Base-by-base conservation (phyloP, 2,113 vertebrate species). In the Epinephelus moara region DNA sequence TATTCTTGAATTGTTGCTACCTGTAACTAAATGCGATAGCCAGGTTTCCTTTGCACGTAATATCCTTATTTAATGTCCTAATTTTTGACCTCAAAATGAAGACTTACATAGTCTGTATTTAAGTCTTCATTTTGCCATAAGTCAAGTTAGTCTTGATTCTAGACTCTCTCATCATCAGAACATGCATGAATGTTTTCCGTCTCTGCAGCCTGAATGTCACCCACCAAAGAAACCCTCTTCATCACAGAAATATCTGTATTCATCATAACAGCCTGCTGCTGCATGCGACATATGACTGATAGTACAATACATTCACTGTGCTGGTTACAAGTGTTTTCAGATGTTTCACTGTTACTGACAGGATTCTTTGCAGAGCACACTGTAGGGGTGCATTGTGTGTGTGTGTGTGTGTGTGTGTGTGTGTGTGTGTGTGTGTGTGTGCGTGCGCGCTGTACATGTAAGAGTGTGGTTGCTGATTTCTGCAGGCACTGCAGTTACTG, bases 291-390 rank as follows among this genome's bases (percentile, higher is more conserved):
- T 72, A 70, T 47, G 61, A 68, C 27, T 4, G 23, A 80, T 0
- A 19, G 23, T 7, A 91, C 89, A 92, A 81, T 82, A 83, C 66
- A 33, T 57, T 53, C 75, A 82, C 70, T 88, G 88, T 91, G 10
- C 67, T 37, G 45, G 45, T 77, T 76, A 19, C 42, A 21, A 84
- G 67, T 68, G 73, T 86, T 81, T 83, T 82, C 72, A 88, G 85
- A 90, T 82, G 78, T 88, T 72, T 72, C 33, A 71, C 59, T 67
- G 72, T 78, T 45, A 62, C 49, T 60, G 66, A 70, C 71, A 2
- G 45, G 25, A 75, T 52, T 21, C 47, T 84, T 81, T 67, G 55
- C 82, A 9, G 61, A 64, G 76, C 55, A 63, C 70, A 61, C 55
- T 3, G 62, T 42, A 25, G 33, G 37, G 63, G 10, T 10, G 17